phyloP scores from a whole-genome alignment of 2,797 vertebrate species.

The Ibycter americanus region DNA sequence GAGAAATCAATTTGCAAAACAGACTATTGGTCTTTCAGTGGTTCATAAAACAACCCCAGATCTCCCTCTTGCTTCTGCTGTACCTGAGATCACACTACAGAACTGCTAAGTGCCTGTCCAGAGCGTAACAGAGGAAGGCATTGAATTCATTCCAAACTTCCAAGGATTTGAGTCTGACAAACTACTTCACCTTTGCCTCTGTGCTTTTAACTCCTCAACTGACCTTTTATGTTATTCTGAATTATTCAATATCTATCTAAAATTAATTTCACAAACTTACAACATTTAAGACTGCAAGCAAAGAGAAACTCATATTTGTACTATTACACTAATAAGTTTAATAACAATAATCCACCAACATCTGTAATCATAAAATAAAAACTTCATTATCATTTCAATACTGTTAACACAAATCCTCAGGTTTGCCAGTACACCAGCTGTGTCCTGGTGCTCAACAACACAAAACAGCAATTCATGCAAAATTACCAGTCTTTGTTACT shows the following conservation, averaged over 20 bases:
- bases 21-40: neutral
- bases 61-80: neutral
- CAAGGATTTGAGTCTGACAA: neutral
- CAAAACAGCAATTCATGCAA: conserved; percentile 78
- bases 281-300: conserved; percentile 59
- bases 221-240: conserved; percentile 22
- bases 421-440: conserved; percentile 75
- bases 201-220: neutral
- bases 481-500: conserved; percentile 76
- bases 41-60: neutral
- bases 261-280: conserved; percentile 50
- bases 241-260: neutral
- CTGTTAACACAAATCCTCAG: conserved; percentile 74
- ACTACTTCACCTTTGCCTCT: neutral
- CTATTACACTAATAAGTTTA: conserved; percentile 75
- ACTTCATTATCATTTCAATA: conserved; percentile 79
- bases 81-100: neutral
- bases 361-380: conserved; percentile 79
- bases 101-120: accelerated
- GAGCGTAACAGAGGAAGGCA: neutral
- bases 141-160: neutral
- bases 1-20: neutral
- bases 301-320: conserved; percentile 71
- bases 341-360: conserved; percentile 77
- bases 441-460: conserved; percentile 70